Conservation (phyloP, 2,113 vertebrate genomes). For the Caloenas nicobarica region DNA sequence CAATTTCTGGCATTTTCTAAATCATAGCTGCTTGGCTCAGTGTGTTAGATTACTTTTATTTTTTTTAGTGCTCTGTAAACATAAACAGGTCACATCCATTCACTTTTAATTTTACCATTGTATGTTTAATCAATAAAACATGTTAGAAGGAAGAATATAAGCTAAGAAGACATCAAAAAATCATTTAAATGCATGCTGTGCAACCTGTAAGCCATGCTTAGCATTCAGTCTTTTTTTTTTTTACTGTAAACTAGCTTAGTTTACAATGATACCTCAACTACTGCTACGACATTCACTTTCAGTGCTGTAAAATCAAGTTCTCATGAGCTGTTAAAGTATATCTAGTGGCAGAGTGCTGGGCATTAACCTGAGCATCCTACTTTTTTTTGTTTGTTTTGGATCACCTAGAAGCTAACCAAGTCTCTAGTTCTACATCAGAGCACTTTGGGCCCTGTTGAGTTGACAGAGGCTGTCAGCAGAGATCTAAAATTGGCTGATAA, state of each 20-base stretch:
- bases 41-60: neutral
- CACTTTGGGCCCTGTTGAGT: neutral
- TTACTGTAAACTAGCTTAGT: neutral
- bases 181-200: neutral
- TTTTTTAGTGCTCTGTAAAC: neutral
- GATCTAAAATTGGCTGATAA: neutral
- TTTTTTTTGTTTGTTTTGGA: neutral
- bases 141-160: neutral
- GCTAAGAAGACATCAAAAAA: neutral
- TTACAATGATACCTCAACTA: neutral
- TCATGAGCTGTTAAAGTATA: neutral
- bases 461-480: neutral
- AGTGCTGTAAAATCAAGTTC: neutral
- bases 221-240: neutral
- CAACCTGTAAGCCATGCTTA: neutral
- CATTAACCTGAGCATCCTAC: neutral
- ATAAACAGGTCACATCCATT: neutral
- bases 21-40: neutral
- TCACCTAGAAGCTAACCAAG: neutral
- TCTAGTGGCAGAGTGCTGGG: neutral
- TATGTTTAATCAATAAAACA: neutral
- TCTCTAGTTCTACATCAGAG: neutral
- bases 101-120: neutral
- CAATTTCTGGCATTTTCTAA: neutral
- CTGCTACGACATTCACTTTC: neutral